Evolutionary conservation across 2,113 vertebrate genomes (phyloP), one percentile per base, ranked within the genome.

Genomic region (Mobula hypostoma): DNA sequence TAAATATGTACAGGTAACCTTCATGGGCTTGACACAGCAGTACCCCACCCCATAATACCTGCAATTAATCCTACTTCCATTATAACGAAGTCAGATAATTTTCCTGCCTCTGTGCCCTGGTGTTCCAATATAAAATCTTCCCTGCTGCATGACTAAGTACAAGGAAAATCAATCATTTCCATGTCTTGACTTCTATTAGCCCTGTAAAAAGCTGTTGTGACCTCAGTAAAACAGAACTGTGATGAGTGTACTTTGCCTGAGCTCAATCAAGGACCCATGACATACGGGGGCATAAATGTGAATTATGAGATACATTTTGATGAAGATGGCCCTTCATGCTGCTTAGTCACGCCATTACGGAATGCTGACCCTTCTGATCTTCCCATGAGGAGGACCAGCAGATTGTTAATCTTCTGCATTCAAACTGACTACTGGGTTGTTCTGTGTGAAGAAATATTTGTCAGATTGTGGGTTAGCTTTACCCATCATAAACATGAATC

Each of bases 121-220:
- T 12, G 8, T 29, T 87, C 83, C 56, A 87, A 29, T 19, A 14
- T 19, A 66, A 88, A 88, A n/a, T 17, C 61, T 66, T 63, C 58
- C 85, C 14, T 32, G 2, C 36, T 32, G 29, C 66, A 29, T 88
- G 58, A 63, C 36, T 66, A 66, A n/a, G 29, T 29, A 11, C 58
- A 88, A 88, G 61, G 63, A 88, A 88, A 6, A 66, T 88, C 14
- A 88, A n/a, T 88, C 85, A 88, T 58, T 66, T 66, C 85, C 29
- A 88, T 1, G 11, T 88, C 85, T 66, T 66, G 58, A 66, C 85
- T 88, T 32, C 85, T 88, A 88, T 66, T 66, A 88, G 66, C 85
- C 85, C 85, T 66, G 12, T 15, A 63, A 88, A 63, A n/a, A 66
- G 58, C 9, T 61, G 29, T 66, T n/a, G 61, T 66, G 56, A 58